Evolutionary conservation across 2,888 invertebrate species (phyloP), one percentile per base, ranked within the genome.

Genomic region (Thelaira solivaga): DNA sequence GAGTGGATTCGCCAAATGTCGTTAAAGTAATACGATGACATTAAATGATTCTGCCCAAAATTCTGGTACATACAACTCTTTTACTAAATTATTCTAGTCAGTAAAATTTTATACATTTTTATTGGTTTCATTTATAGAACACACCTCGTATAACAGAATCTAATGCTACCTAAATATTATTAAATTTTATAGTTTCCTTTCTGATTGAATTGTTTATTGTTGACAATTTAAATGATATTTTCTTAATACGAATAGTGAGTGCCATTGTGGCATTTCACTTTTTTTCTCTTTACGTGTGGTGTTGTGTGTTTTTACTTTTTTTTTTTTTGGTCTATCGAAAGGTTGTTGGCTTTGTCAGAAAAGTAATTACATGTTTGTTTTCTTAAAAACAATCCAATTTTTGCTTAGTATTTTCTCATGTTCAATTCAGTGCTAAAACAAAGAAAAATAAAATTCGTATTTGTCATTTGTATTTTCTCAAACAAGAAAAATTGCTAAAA

Each of bases 271-370:
- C 57, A 36, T 67, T 55, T 55, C 13, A 41, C 29, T 13, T 51
- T 49, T 20, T 41, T 26, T 39, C 11, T 41, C 4, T n/a, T 22
- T 31, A 22, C 8, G n/a, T 67, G 43, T 24, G 43, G 41, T 67
- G 22, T 53, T 29, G 6, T 49, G 1, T 47, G 26, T 16, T 39
- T 13, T 13, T 8, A 31, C 10, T 34, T n/a, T 10, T 34, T 34
- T 34, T n/a, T 34, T n/a, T 31, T 31, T 31, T 10, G 5, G 2
- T 31, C 36, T 45, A 10, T 29, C 4, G 10, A 68, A 57, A 68
- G 75, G 68, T 69, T 75, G 57, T 75, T 75, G 75, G 55, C 75
- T 39, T 75, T 65, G 64, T 64, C 62, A 64, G 39, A 24, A 62
- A 64, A 57, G 49, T 26, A 64, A 57, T 57, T 68, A 49, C 59